Percentiles rank a stretch among this genome's conserved stretches.
Evolutionary conservation across 2,113 vertebrate species (phyloP).

Genomic region (Nematolebias whitei): DNA sequence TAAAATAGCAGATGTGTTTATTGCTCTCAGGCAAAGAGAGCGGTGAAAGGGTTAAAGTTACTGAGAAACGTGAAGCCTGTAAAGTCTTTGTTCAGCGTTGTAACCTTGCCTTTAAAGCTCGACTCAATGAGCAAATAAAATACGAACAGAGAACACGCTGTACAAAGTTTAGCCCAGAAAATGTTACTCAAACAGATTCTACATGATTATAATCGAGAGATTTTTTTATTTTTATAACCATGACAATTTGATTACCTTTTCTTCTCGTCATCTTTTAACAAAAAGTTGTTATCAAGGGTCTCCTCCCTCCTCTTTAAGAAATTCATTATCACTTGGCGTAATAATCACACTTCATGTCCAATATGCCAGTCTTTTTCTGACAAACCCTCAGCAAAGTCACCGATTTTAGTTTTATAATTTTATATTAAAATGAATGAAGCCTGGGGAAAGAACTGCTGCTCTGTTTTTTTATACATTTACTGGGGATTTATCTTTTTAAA

Average conservation of each 20-base stretch:
- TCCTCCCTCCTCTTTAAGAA: not conserved
- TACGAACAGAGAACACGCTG: too few species aligned
- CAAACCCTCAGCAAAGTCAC: not conserved
- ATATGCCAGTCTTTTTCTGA: too few species aligned
- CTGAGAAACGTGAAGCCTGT: conserved; percentile 16
- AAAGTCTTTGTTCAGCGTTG: conserved; percentile 15
- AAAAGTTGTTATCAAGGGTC: not conserved
- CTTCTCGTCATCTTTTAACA: not conserved
- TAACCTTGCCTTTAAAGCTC: not conserved
- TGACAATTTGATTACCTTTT: not conserved
- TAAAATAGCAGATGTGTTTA: conserved; percentile 79
- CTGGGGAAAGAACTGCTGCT: too few species aligned
- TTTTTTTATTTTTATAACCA: too few species aligned
- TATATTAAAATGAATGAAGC: not conserved
- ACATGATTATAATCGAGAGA: not conserved
- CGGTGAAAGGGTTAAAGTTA: conserved; percentile 49
- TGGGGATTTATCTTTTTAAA: not conserved
- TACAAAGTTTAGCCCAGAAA: too few species aligned
- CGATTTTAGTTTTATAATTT: not conserved
- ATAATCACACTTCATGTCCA: too few species aligned
- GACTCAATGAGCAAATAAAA: not conserved
- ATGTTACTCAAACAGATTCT: too few species aligned
- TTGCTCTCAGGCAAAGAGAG: conserved; percentile 59
- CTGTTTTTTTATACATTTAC: not conserved
- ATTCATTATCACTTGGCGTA: not conserved